Percentiles rank a stretch among this genome's conserved stretches.
phyloP scores from a whole-genome alignment of 2,113 vertebrate species.

The Circaetus cinerascens region DNA sequence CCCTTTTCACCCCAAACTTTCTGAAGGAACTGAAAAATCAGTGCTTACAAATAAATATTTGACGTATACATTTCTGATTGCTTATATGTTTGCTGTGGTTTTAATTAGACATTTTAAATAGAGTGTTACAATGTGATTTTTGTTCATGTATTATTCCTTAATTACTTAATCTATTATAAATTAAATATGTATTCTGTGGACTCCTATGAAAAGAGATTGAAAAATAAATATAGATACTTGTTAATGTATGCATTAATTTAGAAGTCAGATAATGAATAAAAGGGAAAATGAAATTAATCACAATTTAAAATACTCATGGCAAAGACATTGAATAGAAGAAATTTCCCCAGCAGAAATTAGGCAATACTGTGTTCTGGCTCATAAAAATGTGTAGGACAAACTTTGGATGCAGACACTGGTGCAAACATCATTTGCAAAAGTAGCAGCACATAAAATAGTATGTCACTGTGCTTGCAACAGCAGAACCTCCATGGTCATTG shows the following conservation, averaged over 20 bases:
- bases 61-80: neutral
- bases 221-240: neutral
- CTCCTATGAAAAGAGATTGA: neutral
- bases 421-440: neutral
- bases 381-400: neutral
- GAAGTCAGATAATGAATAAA: neutral
- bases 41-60: neutral
- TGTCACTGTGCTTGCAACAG: neutral
- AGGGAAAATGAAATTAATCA: neutral
- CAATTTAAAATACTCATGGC: neutral
- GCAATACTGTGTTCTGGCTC: neutral
- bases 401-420: neutral
- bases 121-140: neutral
- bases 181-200: neutral
- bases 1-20: accelerated
- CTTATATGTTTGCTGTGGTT: neutral
- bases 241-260: neutral
- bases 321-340: neutral
- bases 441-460: neutral
- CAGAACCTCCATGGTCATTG: neutral
- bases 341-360: neutral
- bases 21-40: neutral
- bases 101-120: neutral
- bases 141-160: neutral
- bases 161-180: neutral